Base-by-base conservation (phyloP, 2,888 invertebrate species). In the Euplagia quadripunctaria region DNA sequence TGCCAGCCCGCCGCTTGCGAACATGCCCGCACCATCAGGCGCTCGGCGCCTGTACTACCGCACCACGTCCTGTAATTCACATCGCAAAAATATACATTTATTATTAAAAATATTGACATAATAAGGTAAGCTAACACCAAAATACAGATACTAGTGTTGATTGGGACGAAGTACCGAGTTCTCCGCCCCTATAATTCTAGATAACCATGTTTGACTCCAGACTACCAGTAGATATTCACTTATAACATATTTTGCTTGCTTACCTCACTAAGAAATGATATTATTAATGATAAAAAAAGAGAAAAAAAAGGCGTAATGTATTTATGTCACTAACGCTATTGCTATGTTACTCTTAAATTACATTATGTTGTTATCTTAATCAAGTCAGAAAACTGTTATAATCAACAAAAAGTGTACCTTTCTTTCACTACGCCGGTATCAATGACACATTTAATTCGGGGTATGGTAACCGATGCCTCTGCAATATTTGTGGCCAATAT, bases 401-500 rank as follows among this genome's bases (percentile, higher is more conserved):
- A 61, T 6, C 31, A 61, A 31, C 12, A 16, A 43, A 64, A 43
- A 64, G 17, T 43, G 88, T 92, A 98, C 97, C 98, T 97, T 80
- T 97, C 97, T 95, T 99, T 99, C 0, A 99, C 99, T 91, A 98
- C 97, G 0, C 99, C 99, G 73, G 98, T 97, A 89, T 99, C 99
- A 74, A 99, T 97, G 14, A 99, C 98, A 94, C 97, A 98, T 86
- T 98, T 98, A 82, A 99, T 98, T 71, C 98, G 98, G 73, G 98
- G 98, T 84, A 99, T 99, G 0, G 99, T 99, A 49, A 99, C 97
- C 4, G 99, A 99, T 0, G 99, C 99, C 95, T 99, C 99, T 0
- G 99, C 99, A 80, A 99, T 98, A 92, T 99, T 99, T 51, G 99
- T 99, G 9, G 99, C 98, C 68, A 99, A 96, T 49, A 99, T 97